phyloP scores from a whole-genome alignment of 2,113 vertebrate genomes.

The Entomyzon cyanotis region DNA sequence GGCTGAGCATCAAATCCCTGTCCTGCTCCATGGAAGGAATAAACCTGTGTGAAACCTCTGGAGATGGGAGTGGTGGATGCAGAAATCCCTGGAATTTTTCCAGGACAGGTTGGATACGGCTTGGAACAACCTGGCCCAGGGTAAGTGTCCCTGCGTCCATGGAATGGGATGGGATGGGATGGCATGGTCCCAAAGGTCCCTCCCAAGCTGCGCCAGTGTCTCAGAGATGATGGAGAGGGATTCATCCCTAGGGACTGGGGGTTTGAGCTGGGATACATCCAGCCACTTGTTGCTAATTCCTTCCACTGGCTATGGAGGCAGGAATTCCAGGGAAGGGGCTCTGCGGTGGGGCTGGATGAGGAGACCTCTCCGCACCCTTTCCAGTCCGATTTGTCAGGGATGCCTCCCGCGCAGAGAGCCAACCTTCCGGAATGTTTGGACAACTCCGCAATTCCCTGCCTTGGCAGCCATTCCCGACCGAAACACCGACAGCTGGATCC shows the following conservation, averaged over 20 bases:
- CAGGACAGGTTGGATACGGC: too few species aligned
- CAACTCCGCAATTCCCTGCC: background rate
- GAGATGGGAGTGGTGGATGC: background rate
- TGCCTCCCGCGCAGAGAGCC: background rate
- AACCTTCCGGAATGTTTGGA: conserved; percentile 4
- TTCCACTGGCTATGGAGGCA: background rate
- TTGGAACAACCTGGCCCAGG: background rate
- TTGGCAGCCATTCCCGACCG: background rate
- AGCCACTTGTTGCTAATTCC: background rate
- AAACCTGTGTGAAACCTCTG: background rate
- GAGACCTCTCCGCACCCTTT: background rate
- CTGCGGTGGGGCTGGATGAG: background rate
- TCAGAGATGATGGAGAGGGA: background rate
- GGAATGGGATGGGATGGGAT: too few species aligned
- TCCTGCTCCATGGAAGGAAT: background rate
- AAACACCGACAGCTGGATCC: conserved; percentile 48
- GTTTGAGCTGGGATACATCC: background rate
- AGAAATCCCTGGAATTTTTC: background rate
- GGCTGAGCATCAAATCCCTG: background rate
- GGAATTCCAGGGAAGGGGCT: background rate
- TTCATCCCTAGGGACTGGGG: background rate
- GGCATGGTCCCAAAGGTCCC: too few species aligned
- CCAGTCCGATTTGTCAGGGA: background rate
- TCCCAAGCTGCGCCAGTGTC: background rate
- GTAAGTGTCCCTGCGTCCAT: background rate